phyloP scores from a whole-genome alignment of 2,797 vertebrate genomes.

The Cuculus canorus region DNA sequence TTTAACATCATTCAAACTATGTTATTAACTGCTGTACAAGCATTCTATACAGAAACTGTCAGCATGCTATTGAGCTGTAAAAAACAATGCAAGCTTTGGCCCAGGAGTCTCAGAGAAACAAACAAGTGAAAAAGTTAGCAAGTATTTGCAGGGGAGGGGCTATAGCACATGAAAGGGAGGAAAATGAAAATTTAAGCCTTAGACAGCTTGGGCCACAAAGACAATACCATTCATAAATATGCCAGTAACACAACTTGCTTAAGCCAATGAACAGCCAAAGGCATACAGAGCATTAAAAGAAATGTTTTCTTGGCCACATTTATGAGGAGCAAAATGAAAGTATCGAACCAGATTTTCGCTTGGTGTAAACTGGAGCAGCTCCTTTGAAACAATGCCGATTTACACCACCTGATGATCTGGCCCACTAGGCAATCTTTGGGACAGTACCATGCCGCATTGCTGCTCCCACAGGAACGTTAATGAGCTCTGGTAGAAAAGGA shows the following conservation, averaged over 20 bases:
- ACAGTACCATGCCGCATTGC: conserved; percentile 20
- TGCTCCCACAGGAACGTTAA: conserved; percentile 43
- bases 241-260: neutral
- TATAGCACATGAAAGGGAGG: neutral
- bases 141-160: neutral
- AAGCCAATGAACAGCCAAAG: conserved; percentile 36
- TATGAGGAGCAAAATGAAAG: neutral
- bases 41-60: neutral
- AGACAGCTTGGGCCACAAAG: conserved; percentile 30
- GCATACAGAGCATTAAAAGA: neutral
- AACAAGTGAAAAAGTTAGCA: neutral
- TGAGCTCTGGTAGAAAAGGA: conserved; percentile 16
- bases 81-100: conserved; percentile 11
- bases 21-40: neutral
- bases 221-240: conserved; percentile 25
- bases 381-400: conserved; percentile 6
- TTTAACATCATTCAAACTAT: neutral
- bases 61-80: conserved; percentile 19
- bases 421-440: conserved; percentile 31
- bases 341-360: neutral
- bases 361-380: neutral
- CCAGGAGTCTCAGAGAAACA: neutral
- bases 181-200: conserved; percentile 30
- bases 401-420: conserved; percentile 4
- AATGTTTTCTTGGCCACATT: neutral